Base-by-base conservation (phyloP, 2,888 invertebrate species). In the Drosophila percnosoma region DNA sequence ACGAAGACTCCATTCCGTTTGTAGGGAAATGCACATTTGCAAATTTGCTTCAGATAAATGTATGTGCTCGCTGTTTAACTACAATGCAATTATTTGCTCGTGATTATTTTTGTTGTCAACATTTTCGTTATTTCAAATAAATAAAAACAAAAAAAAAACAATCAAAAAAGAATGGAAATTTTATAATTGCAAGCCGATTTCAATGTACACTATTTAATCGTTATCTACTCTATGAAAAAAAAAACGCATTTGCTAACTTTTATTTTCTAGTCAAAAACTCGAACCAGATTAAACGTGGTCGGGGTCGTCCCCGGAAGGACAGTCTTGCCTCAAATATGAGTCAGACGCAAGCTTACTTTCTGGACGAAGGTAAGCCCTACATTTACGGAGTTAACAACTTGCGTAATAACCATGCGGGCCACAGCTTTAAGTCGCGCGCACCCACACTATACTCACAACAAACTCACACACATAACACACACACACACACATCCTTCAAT, bases 321-420 rank as follows among this genome's bases (percentile, higher is more conserved):
- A 94, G 94, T 89, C 92, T 93, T 87, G 93, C 73, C 91, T 94
- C 93, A 92, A 94, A 93, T 91, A 91, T 91, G 91, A 93, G 92
- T 91, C 93, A 93, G 69, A 94, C 93, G 88, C 96, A 95, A 89
- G 95, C 95, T 91, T 95, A 96, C 92, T 95, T 96, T 82, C 94
- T 96, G 82, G 96, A 95, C 93, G 96, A 96, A 94, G 96, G 96
- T 96, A 94, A 92, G 92, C 90, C 89, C 83, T 78, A 63, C 36
- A 54, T 54, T 27, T 55, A 80, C 59, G 75, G 63, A 59, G 68
- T 62, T 61, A 79, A 66, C 21, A 51, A 59, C 58, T 45, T 73
- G 65, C 59, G 57, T 69, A 75, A 80, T 53, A 67, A 60, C 45
- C 58, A 64, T 66, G 81, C 67, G 68, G 81, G 62, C 53, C 69